Percentiles rank a stretch among this genome's conserved stretches.
These are phyloP conservation scores for Zootoca vivipara DNA, from an alignment of 2,113 vertebrate species.

Conservation along the genomic window DNA sequence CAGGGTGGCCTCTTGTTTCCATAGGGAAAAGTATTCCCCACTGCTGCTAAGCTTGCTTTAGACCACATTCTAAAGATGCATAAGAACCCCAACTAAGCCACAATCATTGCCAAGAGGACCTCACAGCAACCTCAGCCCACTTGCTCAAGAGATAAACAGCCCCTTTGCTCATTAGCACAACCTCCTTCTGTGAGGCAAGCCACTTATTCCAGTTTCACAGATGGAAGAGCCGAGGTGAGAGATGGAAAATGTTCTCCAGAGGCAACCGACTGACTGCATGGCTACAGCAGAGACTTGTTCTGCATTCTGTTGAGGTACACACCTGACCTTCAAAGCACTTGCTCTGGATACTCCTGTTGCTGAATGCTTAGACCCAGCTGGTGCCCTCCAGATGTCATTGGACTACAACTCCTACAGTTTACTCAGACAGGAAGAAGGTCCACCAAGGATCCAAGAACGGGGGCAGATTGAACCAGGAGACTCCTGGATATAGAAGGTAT, in stretches of 20 bases:
- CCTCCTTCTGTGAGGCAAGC: background rate
- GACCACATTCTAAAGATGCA: background rate
- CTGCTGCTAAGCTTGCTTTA: background rate
- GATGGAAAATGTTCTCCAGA: background rate
- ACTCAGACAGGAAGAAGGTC: background rate
- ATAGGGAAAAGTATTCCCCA: conserved; percentile 32
- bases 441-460: background rate
- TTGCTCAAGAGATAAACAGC: conserved; percentile 1
- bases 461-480: background rate
- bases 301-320: too few species aligned
- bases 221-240: background rate
- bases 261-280: too few species aligned
- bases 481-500: background rate
- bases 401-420: too few species aligned
- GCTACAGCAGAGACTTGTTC: background rate
- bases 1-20: conserved; percentile 49
- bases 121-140: background rate
- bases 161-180: background rate
- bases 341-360: too few species aligned
- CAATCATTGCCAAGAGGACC: accelerated
- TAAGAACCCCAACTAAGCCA: background rate
- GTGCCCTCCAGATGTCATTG: too few species aligned
- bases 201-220: background rate
- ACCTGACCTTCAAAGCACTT: background rate
- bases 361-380: too few species aligned